Evolutionary conservation across 2,888 invertebrate genomes (phyloP).

Genomic region (Leptopilina myrica): DNA sequence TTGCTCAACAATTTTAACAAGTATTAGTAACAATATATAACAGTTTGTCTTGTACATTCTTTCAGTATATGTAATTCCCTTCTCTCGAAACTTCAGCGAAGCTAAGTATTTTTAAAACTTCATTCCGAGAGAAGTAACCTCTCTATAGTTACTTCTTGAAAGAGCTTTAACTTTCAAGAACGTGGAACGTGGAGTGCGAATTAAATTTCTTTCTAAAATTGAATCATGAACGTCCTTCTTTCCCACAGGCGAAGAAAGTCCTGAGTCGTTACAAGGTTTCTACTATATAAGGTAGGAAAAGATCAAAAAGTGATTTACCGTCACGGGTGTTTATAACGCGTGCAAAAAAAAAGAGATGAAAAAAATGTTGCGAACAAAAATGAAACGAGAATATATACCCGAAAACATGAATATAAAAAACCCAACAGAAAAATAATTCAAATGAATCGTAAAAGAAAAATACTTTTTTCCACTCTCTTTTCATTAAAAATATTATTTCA

Average conservation of each 20-base stretch:
- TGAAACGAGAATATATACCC: neutral
- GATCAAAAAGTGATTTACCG: too few relatives aligned
- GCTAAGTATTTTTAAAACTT: conserved; percentile 33
- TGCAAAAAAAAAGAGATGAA: neutral
- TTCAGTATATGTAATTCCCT: conserved; percentile 17
- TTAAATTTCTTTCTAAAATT: conserved; percentile 38
- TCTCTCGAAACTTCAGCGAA: conserved; percentile 4
- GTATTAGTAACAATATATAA: too few relatives aligned
- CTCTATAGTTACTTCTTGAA: conserved; percentile 6
- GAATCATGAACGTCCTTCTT: conserved; percentile 37
- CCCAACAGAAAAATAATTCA: neutral
- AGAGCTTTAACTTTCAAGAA: conserved; percentile 36
- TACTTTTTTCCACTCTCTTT: neutral
- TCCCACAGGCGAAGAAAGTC: conserved; percentile 27
- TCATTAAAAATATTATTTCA: conserved; percentile 3
- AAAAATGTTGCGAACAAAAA: neutral
- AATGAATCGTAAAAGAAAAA: neutral
- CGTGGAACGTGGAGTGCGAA: conserved; percentile 29
- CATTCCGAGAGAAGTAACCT: conserved; percentile 29
- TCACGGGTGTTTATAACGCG: too few relatives aligned
- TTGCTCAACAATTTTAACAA: too few relatives aligned
- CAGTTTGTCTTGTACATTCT: neutral
- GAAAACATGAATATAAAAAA: conserved; percentile 23
- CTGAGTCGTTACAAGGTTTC: conserved; percentile 30
- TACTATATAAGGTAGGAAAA: neutral